Evolutionary conservation across 2,797 vertebrate genomes (phyloP).

Genomic region (Heliangelus exortis): DNA sequence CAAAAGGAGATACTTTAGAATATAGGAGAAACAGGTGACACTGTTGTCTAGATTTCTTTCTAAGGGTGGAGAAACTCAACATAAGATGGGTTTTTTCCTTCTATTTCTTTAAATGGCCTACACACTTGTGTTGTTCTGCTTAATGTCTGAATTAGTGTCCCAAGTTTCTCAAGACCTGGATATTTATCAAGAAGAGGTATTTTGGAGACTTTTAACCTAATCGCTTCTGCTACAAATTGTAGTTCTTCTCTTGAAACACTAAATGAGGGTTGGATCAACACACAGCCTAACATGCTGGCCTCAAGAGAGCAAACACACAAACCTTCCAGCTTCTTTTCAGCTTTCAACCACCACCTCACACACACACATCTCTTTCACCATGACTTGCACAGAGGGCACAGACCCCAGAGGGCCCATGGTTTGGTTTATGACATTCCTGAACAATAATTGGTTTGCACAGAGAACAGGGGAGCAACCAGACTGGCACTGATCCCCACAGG

Average conservation of each 20-base stretch:
- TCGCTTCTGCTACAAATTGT: background rate
- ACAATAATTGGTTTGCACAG: background rate
- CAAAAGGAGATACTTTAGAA: background rate
- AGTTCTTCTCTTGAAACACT: background rate
- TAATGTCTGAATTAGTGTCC: background rate
- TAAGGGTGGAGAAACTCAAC: background rate
- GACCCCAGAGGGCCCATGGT: background rate
- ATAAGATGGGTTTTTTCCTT: background rate
- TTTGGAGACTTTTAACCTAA: background rate
- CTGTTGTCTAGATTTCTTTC: background rate
- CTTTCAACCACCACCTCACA: background rate
- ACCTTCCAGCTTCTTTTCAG: background rate
- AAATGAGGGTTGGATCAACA: background rate
- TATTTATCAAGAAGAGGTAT: background rate
- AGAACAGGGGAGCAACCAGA: background rate
- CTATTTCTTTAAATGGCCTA: background rate
- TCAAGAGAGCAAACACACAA: background rate
- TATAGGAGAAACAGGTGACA: background rate
- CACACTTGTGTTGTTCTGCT: background rate
- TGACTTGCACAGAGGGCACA: background rate
- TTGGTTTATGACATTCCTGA: background rate
- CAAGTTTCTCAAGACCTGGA: background rate
- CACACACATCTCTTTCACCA: background rate
- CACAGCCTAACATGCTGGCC: background rate
- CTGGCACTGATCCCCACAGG: background rate